Evolutionary conservation across 1,140 invertebrate species (phyloP).

Genomic region (Ericerus pela): DNA sequence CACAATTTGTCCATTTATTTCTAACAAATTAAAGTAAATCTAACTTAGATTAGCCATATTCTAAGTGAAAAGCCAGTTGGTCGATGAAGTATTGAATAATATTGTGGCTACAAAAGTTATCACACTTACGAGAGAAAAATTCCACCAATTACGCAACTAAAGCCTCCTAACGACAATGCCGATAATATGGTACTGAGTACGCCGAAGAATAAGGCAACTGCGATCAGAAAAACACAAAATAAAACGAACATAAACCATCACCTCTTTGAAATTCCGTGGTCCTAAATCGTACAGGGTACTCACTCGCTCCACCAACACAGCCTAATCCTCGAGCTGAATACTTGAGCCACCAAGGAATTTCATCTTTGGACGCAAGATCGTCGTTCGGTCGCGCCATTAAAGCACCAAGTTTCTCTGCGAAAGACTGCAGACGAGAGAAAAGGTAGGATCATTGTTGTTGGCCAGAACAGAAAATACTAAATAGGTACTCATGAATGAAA

Average conservation of each 20-base stretch:
- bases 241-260: not conserved
- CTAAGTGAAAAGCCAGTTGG: not conserved
- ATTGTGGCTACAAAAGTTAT: conserved; percentile 4
- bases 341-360: conserved; percentile 76
- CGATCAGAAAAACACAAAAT: conserved; percentile 27
- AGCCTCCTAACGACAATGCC: conserved; percentile 41
- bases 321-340: conserved; percentile 68
- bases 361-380: conserved; percentile 55
- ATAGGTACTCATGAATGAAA: too few species aligned
- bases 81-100: not conserved
- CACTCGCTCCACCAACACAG: conserved; percentile 66
- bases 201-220: conserved; percentile 80
- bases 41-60: not conserved
- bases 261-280: not conserved
- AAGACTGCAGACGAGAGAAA: too few species aligned
- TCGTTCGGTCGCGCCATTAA: conserved; percentile 43
- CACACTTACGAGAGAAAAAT: conserved; percentile 66
- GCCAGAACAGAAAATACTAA: too few species aligned
- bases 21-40: conserved; percentile 3
- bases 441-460: too few species aligned
- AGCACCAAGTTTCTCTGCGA: not conserved
- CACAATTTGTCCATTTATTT: too few species aligned
- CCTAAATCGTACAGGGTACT: conserved; percentile 32
- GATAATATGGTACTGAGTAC: conserved; percentile 61
- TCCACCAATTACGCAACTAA: conserved; percentile 59